Evolutionary conservation across 2,797 vertebrate genomes (phyloP), one percentile per base, ranked within the genome.

Genomic region (Nyctalus aviator): DNA sequence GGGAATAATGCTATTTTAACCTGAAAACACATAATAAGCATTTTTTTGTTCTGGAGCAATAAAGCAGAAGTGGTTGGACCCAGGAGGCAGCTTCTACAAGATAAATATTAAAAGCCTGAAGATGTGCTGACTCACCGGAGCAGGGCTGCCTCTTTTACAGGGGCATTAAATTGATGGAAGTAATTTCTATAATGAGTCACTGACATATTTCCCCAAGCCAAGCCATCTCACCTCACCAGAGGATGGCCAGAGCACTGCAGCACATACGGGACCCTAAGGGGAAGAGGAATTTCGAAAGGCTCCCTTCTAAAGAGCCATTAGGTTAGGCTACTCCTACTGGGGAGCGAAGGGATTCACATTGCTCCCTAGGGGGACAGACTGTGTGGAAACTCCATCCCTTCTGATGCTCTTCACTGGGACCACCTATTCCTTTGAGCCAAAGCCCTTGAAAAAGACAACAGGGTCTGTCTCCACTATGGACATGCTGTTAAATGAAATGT

Each of bases 1-100:
- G 30, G 85, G 69, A 92, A 86, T 75, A 62, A 64, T 85, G 46
- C 50, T 87, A 53, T 79, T 90, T 95, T 90, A 90, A 64, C 41
- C 69, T 71, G 59, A 86, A 94, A 94, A 85, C 48, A 90, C 23
- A 93, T 23, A 44, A 21, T n/a, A 88, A 48, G 23, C 71, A 81
- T 69, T 93, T 94, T 88, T 48, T 77, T 81, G 75, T 73, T 88
- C n/a, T 48, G 14, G 3, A 85, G 25, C 35, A 44, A 76, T 79
- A 86, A 93, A 85, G 46, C 46, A 85, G 32, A 50, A 3, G 0
- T 75, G 55, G 66, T 68, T 66, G 27, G 13, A 48, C 62, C 73
- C 27, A 13, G 37, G 48, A 84, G 48, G 37, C 30, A 84, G 12
- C 32, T 81, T 90, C 57, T 84, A 30, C n/a, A 46, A 50, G 30